Evolutionary conservation across 2,888 invertebrate genomes (phyloP).

Genomic region (Coelopa pilipes): DNA sequence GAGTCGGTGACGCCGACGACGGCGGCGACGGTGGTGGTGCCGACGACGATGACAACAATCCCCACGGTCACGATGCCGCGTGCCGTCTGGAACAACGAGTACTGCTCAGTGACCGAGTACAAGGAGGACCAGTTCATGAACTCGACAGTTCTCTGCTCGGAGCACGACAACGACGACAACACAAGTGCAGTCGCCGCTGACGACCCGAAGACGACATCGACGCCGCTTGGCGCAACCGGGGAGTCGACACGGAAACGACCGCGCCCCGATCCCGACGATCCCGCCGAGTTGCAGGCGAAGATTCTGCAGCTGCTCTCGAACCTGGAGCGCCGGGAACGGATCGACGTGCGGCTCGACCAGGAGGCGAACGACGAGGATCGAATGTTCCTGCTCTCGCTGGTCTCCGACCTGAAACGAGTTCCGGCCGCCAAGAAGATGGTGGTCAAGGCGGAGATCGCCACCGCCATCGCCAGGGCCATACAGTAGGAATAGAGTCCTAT

Average conservation of each 20-base stretch:
- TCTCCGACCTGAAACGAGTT: slow-evolving; percentile 49
- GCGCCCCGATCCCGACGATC: slow-evolving; percentile 22
- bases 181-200: slow-evolving; percentile 7
- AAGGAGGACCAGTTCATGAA: slow-evolving; percentile 43
- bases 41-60: neutral
- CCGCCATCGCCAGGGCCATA: slow-evolving; percentile 44
- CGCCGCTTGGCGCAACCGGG: neutral
- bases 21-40: neutral
- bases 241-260: slow-evolving; percentile 7
- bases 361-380: slow-evolving; percentile 48
- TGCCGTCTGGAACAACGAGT: slow-evolving; percentile 34
- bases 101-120: slow-evolving; percentile 40
- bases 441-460: slow-evolving; percentile 49
- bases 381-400: slow-evolving; percentile 50
- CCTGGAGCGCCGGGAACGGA: slow-evolving; percentile 32
- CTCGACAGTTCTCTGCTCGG: slow-evolving; percentile 35
- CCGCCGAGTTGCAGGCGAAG: slow-evolving; percentile 38
- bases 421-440: slow-evolving; percentile 47
- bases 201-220: neutral
- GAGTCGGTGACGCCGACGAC: neutral
- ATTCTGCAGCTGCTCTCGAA: slow-evolving; percentile 38
- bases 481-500: no score
- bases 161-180: slow-evolving; percentile 29
- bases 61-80: neutral
- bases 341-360: slow-evolving; percentile 35